Evolutionary conservation across 53 echinoderm and acorn worm species (phyloP).

Genomic region (Stichopus horrens): DNA sequence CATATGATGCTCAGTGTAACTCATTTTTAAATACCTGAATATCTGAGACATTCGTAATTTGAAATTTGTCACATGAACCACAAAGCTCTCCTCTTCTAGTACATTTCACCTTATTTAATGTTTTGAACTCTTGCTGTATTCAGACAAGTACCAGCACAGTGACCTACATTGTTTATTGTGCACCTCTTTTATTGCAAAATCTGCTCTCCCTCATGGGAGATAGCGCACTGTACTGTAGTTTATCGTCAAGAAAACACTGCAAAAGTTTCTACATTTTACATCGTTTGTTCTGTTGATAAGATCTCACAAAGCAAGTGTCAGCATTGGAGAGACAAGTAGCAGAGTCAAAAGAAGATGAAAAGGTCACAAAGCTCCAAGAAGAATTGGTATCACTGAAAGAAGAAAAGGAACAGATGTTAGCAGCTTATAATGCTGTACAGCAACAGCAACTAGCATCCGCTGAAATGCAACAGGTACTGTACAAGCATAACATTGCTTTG

Average conservation of each 20-base stretch:
- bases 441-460: constrained; percentile 74
- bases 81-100: too few species aligned
- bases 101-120: too few species aligned
- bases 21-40: too few species aligned
- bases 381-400: constrained; percentile 72
- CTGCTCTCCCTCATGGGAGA: too few species aligned
- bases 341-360: constrained; percentile 15
- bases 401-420: constrained; percentile 71
- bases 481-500: too few species aligned
- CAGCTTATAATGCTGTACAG: constrained; percentile 89
- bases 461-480: constrained; percentile 78
- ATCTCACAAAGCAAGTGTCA: constrained; percentile 60
- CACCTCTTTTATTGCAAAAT: too few species aligned
- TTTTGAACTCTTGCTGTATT: too few species aligned
- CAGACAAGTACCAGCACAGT: too few species aligned
- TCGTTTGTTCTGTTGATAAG: constrained; percentile 38
- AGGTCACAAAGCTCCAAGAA: constrained; percentile 56
- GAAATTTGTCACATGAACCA: too few species aligned
- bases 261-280: not conserved
- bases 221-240: not conserved
- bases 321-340: constrained; percentile 45
- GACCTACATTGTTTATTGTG: too few species aligned
- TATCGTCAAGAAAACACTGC: not conserved
- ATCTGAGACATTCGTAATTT: too few species aligned
- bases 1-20: too few species aligned